Base-by-base conservation (phyloP, 2,797 vertebrate genomes). In the Otus scops region DNA sequence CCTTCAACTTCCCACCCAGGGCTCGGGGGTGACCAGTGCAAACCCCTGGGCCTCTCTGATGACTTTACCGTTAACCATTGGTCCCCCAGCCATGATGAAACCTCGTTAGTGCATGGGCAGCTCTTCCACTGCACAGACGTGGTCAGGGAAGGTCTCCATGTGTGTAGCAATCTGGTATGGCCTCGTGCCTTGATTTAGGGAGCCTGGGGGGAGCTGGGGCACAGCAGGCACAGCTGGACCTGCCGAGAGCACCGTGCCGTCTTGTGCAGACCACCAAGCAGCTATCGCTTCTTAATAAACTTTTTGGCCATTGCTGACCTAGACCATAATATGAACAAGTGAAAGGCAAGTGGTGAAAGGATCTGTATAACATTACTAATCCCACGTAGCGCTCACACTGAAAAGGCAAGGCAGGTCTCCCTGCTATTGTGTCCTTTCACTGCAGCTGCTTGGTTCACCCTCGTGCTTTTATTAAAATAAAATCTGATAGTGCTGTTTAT, bases 271-370 rank as follows among this genome's bases (percentile, higher is more conserved):
- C 92, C 90, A 70, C 78, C 30, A 10, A 60, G 69, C 88, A 93
- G 12, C 77, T 63, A 34, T 53, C 0, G 0, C 34, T 91, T 70
- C 89, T 97, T 97, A 97, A 97, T 97, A 96, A 97, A 67, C 85
- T 39, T 64, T 21, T 34, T 88, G 80, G 90, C 84, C 87, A 77
- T 56, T 4, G 48, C 83, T 80, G 92, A 73, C 84, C 79, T 36
- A 15, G 61, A 21, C 65, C 32, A 4, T 78, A 92, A 92, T 90
- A 80, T 54, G 96, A 97, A 41, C 85, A 97, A 97, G 97, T 97
- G 96, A 77, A 95, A 97, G 93, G 96, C 92, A 97, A 97, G 97
- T 97, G 97, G 94, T 97, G 95, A 95, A 93, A 97, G 94, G 89
- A 50, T 96, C 89, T 85, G 75, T 85, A 96, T 97, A 94, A 71